phyloP scores from a whole-genome alignment of 2,797 vertebrate genomes.

The Cyprinella venusta region DNA sequence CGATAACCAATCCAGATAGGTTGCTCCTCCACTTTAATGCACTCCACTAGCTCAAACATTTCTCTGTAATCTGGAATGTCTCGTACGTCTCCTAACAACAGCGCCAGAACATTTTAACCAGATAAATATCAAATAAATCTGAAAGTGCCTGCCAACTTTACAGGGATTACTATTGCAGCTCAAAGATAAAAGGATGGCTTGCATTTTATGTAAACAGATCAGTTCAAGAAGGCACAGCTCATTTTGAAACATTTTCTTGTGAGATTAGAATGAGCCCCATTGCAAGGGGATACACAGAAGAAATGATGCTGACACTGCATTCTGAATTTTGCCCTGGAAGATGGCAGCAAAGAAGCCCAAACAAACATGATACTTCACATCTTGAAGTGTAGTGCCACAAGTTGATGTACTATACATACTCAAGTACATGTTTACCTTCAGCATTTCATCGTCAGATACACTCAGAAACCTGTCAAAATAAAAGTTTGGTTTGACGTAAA shows the following conservation, averaged over 20 bases:
- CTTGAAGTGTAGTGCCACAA: neutral
- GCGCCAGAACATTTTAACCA: conserved; percentile 1
- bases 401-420: too few relatives aligned
- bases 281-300: neutral
- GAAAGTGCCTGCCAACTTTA: conserved; percentile 8
- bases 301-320: neutral
- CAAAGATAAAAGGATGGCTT: conserved; percentile 12
- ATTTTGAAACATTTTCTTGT: conserved; percentile 1
- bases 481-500: too few relatives aligned
- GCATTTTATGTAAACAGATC: conserved; percentile 34
- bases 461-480: too few relatives aligned
- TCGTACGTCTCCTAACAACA: neutral
- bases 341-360: neutral
- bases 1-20: conserved; percentile 40
- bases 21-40: conserved; percentile 32
- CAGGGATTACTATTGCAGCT: conserved; percentile 42
- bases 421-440: too few relatives aligned
- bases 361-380: neutral
- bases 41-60: neutral
- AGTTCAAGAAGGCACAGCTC: conserved; percentile 1
- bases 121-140: conserved; percentile 46
- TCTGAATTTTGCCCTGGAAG: neutral
- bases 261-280: conserved; percentile 6
- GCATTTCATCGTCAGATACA: too few relatives aligned
- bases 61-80: conserved; percentile 36